Conservation (phyloP, 2,797 vertebrate genomes). For the Helostoma temminkii region DNA sequence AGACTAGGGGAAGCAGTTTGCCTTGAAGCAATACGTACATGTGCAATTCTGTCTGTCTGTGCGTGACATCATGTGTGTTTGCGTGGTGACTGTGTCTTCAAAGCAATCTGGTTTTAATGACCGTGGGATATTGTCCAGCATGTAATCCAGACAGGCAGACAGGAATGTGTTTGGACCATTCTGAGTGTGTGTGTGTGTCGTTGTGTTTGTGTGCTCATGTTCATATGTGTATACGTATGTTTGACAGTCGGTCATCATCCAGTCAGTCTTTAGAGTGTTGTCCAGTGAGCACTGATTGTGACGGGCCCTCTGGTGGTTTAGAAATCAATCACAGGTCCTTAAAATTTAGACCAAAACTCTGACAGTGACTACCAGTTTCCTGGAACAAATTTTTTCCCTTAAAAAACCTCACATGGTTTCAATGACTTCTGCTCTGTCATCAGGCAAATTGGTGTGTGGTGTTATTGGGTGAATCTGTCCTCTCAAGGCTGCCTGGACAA, state of each 20-base stretch:
- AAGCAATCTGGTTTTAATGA: conserved; percentile 81
- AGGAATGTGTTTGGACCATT: conserved; percentile 71
- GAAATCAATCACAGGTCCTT: conserved; percentile 76
- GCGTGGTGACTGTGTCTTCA: conserved; percentile 74
- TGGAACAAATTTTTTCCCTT: conserved; percentile 69
- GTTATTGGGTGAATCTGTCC: conserved; percentile 63
- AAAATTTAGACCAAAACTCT: conserved; percentile 62
- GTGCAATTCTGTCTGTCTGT: conserved; percentile 45
- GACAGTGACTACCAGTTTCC: conserved; percentile 79
- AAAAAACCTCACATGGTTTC: conserved; percentile 76
- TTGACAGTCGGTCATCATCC: conserved; percentile 43
- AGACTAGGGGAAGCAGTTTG: conserved; percentile 77
- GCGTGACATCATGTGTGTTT: conserved; percentile 52
- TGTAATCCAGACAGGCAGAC: conserved; percentile 76
- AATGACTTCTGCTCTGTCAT: conserved; percentile 79
- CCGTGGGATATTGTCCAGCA: conserved; percentile 75
- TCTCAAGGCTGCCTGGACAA: conserved; percentile 60
- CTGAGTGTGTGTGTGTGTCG: conserved; percentile 17
- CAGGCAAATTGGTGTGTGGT: conserved; percentile 66
- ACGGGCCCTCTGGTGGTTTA: conserved; percentile 68
- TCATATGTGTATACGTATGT: conserved; percentile 32
- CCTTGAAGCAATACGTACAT: conserved; percentile 55
- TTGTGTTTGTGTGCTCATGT: conserved; percentile 11
- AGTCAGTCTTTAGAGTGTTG: conserved; percentile 43
- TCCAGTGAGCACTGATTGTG: conserved; percentile 55